phyloP scores from a whole-genome alignment of 2,797 vertebrate genomes.

The Yasuhikotakia modesta region DNA sequence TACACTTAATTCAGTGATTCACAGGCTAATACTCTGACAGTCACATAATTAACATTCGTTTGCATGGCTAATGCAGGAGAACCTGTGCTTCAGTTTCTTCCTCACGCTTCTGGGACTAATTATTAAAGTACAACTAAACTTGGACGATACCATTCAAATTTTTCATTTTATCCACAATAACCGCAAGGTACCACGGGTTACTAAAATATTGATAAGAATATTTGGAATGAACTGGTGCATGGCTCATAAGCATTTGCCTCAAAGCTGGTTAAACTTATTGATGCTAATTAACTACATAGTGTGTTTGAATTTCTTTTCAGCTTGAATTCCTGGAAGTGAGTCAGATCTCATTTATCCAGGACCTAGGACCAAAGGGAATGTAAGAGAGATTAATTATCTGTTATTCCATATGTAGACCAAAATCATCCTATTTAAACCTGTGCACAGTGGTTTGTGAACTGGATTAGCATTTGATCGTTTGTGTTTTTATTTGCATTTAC shows the following conservation, averaged over 20 bases:
- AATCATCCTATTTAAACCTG: not conserved
- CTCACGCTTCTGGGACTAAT: slow-evolving; percentile 7
- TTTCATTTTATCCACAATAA: slow-evolving; percentile 26
- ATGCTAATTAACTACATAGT: slow-evolving; percentile 16
- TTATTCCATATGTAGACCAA: not conserved
- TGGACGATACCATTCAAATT: not conserved
- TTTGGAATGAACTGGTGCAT: slow-evolving; percentile 23
- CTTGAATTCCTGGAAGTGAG: slow-evolving; percentile 59
- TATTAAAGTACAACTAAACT: slow-evolving; percentile 23
- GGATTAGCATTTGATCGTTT: not conserved
- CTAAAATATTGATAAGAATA: slow-evolving; percentile 65
- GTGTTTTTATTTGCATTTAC: not conserved
- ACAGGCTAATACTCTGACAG: slow-evolving; percentile 68
- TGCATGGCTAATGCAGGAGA: slow-evolving; percentile 73
- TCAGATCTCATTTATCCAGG: slow-evolving; percentile 57
- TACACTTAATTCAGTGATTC: slow-evolving; percentile 56
- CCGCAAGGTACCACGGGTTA: slow-evolving; percentile 59
- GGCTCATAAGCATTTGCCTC: slow-evolving; percentile 25
- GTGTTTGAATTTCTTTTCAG: slow-evolving; percentile 52
- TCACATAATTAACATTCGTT: slow-evolving; percentile 69
- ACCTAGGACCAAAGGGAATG: slow-evolving; percentile 61
- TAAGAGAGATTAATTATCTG: slow-evolving; percentile 36
- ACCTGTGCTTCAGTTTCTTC: slow-evolving; percentile 35
- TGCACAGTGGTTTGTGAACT: not conserved
- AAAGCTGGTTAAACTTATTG: slow-evolving; percentile 19